Percentiles rank a stretch among this genome's conserved stretches.
phyloP scores from a whole-genome alignment of 2,113 vertebrate genomes.

The Phalacrocorax pelagicus region DNA sequence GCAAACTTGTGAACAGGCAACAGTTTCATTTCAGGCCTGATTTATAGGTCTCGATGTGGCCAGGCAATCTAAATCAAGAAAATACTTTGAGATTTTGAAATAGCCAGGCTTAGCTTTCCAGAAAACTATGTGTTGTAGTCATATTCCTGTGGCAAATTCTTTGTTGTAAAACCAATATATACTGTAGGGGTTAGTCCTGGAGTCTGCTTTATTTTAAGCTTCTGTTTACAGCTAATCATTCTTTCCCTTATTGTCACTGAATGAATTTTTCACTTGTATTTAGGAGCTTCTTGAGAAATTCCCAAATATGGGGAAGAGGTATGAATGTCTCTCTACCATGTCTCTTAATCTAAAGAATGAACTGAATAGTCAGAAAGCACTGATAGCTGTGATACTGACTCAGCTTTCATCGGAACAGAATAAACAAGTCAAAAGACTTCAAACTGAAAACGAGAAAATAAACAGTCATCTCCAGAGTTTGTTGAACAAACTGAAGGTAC shows the following conservation, averaged over 20 bases:
- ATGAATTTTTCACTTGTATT: background rate
- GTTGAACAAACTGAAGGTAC: slow-evolving; percentile 76
- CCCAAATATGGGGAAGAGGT: slow-evolving; percentile 18
- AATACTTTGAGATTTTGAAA: background rate
- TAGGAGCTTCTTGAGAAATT: slow-evolving; percentile 75
- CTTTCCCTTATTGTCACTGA: background rate
- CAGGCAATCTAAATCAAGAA: background rate
- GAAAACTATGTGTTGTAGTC: background rate
- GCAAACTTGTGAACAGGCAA: background rate
- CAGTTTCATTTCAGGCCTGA: background rate
- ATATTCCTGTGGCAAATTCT: background rate
- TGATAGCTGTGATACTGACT: slow-evolving; percentile 29
- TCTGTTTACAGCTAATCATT: background rate
- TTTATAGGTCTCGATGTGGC: background rate
- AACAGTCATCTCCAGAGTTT: slow-evolving; percentile 63
- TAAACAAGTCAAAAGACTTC: slow-evolving; percentile 59
- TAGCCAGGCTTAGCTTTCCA: too few relatives aligned
- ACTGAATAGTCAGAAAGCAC: slow-evolving; percentile 49
- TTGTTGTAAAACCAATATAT: background rate
- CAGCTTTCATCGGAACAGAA: slow-evolving; percentile 19
- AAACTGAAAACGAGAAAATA: slow-evolving; percentile 50
- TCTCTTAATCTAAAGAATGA: slow-evolving; percentile 65
- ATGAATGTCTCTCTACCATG: slow-evolving; percentile 40
- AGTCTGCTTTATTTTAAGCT: background rate
- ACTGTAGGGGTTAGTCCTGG: background rate